Evolutionary conservation across 2,888 invertebrate genomes (phyloP).

Genomic region (Pterostichus madidus): DNA sequence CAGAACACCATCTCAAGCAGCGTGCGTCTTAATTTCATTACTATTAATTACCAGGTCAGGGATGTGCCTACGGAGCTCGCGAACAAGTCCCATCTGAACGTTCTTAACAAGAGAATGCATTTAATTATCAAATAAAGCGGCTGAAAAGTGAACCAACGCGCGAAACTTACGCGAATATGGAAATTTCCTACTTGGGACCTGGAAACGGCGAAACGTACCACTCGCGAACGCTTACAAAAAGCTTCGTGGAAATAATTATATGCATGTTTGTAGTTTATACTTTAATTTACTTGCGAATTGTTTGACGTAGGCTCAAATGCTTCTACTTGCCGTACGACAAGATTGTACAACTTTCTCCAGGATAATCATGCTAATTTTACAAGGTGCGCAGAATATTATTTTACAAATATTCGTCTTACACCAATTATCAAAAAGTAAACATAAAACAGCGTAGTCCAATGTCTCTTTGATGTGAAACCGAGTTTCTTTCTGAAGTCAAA

Average conservation of each 20-base stretch:
- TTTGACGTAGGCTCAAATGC: conserved; percentile 11
- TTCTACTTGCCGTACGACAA: no score
- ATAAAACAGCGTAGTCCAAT: no score
- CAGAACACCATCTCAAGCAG: conserved; percentile 35
- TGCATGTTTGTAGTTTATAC: conserved; percentile 55
- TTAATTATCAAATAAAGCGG: conserved; percentile 64
- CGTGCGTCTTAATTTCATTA: conserved; percentile 60
- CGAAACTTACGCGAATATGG: conserved; percentile 49
- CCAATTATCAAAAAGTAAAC: no score
- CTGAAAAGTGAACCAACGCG: conserved; percentile 57
- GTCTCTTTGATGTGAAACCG: no score
- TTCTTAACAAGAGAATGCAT: conserved; percentile 60
- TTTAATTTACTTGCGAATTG: conserved; percentile 45
- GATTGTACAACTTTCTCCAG: no score
- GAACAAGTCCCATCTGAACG: conserved; percentile 49
- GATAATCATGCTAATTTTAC: no score
- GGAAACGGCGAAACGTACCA: neutral
- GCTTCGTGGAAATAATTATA: conserved; percentile 33
- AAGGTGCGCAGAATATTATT: no score
- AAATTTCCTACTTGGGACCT: conserved; percentile 7
- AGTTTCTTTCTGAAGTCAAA: no score
- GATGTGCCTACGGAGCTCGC: conserved; percentile 26
- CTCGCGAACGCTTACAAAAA: conserved; percentile 25
- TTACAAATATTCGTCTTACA: no score
- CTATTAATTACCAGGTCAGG: conserved; percentile 60